Evolutionary conservation across 2,113 vertebrate species (phyloP).

Genomic region (Mus spicilegus): DNA sequence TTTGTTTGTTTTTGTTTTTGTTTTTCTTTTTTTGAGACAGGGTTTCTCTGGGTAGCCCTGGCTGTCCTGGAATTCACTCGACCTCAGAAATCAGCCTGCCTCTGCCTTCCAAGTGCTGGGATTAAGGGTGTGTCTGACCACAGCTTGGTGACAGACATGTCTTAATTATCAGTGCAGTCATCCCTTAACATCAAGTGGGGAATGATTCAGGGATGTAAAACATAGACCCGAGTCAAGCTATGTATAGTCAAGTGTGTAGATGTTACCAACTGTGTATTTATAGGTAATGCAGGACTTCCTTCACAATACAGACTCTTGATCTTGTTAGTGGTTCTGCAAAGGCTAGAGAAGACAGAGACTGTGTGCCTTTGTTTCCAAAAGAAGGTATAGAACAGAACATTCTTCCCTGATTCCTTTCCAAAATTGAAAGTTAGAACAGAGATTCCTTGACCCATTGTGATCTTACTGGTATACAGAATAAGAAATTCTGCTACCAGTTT

Average conservation of each 20-base stretch:
- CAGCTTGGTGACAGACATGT: neutral
- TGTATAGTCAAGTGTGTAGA: neutral
- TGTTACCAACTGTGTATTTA: neutral
- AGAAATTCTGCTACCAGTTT: neutral
- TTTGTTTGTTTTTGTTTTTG: too few species aligned
- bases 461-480: neutral
- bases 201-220: neutral
- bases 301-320: neutral
- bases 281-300: neutral
- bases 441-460: neutral
- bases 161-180: neutral
- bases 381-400: neutral
- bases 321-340: neutral
- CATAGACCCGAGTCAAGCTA: too few species aligned
- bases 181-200: neutral
- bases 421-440: neutral
- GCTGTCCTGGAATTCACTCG: too few species aligned
- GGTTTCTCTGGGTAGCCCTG: too few species aligned
- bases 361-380: neutral
- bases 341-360: neutral
- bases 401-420: neutral
- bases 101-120: too few species aligned
- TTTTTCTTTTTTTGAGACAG: too few species aligned
- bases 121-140: too few species aligned
- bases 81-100: too few species aligned